Evolutionary conservation across 1,140 invertebrate genomes (phyloP).

Genomic region (Ctenoplectra terminalis): DNA sequence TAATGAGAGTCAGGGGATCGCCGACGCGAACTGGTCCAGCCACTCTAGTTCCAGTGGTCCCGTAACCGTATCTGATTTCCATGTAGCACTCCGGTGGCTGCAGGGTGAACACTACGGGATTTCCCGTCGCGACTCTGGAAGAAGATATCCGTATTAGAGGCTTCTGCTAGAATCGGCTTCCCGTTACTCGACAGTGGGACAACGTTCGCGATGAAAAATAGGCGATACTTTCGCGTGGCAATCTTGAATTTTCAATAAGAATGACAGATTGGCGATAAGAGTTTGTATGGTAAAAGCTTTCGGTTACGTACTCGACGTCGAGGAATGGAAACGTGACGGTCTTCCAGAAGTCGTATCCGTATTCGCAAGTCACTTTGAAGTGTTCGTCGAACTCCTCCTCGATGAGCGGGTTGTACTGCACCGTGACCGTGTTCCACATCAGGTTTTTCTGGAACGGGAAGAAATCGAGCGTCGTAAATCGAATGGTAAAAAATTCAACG

Average conservation of each 20-base stretch:
- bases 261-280: neutral
- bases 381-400: slow-evolving; percentile 98
- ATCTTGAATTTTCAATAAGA: neutral
- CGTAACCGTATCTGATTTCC: slow-evolving; percentile 96
- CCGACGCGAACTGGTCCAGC: slow-evolving; percentile 95
- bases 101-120: slow-evolving; percentile 96
- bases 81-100: slow-evolving; percentile 97
- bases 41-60: slow-evolving; percentile 91
- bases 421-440: slow-evolving; percentile 98
- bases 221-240: neutral
- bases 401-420: slow-evolving; percentile 96
- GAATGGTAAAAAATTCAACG: neutral
- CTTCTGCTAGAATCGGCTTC: slow-evolving; percentile 26
- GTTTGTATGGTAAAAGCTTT: neutral
- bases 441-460: slow-evolving; percentile 90
- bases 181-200: slow-evolving; percentile 53
- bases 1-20: slow-evolving; percentile 95
- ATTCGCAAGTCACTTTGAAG: slow-evolving; percentile 98
- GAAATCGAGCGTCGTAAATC: slow-evolving; percentile 5
- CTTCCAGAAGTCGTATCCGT: slow-evolving; percentile 98
- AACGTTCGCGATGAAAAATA: neutral
- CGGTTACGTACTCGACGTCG: slow-evolving; percentile 93
- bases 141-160: slow-evolving; percentile 51
- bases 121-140: slow-evolving; percentile 93
- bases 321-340: slow-evolving; percentile 97